phyloP scores from a whole-genome alignment of 2,113 vertebrate species.

The Thermophis baileyi region DNA sequence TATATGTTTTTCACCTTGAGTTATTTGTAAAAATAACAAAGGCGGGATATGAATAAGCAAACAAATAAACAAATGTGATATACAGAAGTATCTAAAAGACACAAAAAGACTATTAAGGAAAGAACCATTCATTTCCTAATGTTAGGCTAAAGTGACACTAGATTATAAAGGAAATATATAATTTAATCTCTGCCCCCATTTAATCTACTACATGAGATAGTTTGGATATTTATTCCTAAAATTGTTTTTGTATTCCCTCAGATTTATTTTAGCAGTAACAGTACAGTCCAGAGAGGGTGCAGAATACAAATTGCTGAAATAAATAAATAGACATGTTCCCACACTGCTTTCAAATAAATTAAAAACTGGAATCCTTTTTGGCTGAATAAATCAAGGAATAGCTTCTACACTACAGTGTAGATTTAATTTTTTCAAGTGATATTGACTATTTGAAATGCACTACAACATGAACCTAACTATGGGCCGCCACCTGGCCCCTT shows the following conservation, averaged over 20 bases:
- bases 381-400: background rate
- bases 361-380: background rate
- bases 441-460: background rate
- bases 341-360: background rate
- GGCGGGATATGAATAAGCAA: background rate
- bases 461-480: background rate
- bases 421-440: background rate
- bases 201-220: background rate
- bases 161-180: background rate
- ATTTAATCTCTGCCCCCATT: background rate
- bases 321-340: background rate
- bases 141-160: background rate
- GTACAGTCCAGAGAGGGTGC: background rate
- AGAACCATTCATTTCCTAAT: background rate
- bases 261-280: background rate
- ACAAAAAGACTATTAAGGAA: background rate
- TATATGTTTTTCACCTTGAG: background rate
- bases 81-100: background rate
- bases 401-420: background rate
- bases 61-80: background rate
- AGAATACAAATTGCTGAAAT: background rate
- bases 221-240: background rate
- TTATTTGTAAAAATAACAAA: background rate
- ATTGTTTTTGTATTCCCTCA: background rate
- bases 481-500: background rate